Evolutionary conservation across 2,888 invertebrate species (phyloP).

Genomic region (Tipula confusa): DNA sequence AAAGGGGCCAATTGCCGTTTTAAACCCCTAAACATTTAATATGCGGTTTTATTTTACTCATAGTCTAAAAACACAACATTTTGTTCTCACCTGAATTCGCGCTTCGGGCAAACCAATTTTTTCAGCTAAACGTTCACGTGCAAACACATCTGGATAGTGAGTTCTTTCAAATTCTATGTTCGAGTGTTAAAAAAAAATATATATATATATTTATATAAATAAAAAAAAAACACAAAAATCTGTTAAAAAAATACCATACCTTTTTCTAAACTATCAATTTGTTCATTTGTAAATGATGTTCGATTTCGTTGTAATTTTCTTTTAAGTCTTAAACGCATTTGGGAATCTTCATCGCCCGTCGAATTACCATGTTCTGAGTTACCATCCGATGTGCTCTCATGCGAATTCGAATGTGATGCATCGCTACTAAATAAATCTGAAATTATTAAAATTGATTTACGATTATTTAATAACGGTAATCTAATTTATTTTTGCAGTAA

Average conservation of each 20-base stretch:
- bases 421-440: slow-evolving; percentile 59
- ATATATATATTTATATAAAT: not conserved
- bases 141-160: slow-evolving; percentile 96
- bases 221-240: no score
- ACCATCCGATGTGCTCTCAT: slow-evolving; percentile 77
- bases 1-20: slow-evolving; percentile 3
- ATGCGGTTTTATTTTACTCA: not conserved
- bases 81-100: slow-evolving; percentile 88
- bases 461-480: no score
- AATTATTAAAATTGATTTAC: no score
- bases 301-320: slow-evolving; percentile 95
- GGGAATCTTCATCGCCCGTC: slow-evolving; percentile 85
- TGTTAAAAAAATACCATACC: slow-evolving; percentile 58
- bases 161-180: slow-evolving; percentile 89
- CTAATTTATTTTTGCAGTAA: no score
- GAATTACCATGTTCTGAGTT: slow-evolving; percentile 83
- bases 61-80: not conserved
- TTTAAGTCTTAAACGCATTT: slow-evolving; percentile 88
- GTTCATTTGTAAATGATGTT: slow-evolving; percentile 97
- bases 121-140: slow-evolving; percentile 89
- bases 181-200: slow-evolving; percentile 41
- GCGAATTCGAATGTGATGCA: slow-evolving; percentile 54
- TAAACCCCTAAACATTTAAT: not conserved
- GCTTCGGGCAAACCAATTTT: slow-evolving; percentile 98
- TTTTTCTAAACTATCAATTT: slow-evolving; percentile 98